Evolutionary conservation across 37 sponge, comb jelly and placozoan genomes (phyloP).

Genomic region (Chondrilla cf. caribensis): DNA sequence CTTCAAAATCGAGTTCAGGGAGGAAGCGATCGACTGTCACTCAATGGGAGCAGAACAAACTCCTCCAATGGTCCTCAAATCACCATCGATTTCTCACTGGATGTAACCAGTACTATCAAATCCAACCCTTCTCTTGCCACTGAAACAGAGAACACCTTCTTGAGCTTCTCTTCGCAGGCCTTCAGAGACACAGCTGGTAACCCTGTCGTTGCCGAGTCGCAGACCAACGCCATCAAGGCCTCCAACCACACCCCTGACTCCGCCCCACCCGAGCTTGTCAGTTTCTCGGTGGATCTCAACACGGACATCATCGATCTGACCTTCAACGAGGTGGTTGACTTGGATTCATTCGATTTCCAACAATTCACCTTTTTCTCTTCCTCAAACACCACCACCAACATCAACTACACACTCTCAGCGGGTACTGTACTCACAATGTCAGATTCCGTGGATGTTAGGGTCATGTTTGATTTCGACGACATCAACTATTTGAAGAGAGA

Average conservation of each 20-base stretch:
- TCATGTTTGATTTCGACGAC: conserved; percentile 67
- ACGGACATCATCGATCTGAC: conserved; percentile 56
- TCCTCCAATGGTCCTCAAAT: conserved; percentile 40
- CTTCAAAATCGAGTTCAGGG: conserved; percentile 44
- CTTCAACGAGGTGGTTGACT: conserved; percentile 76
- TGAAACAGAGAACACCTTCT: conserved; percentile 47
- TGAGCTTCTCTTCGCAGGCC: conserved; percentile 47
- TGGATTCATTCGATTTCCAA: conserved; percentile 34
- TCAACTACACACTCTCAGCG: conserved; percentile 51
- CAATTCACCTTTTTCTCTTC: conserved; percentile 53
- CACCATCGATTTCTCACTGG: conserved; percentile 32
- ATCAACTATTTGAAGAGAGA: conserved; percentile 62
- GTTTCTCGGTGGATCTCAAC: conserved; percentile 63
- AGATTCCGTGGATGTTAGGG: conserved; percentile 34
- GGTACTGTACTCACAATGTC: conserved; percentile 46
- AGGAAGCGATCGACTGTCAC: conserved; percentile 30
- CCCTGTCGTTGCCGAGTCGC: conserved; percentile 36
- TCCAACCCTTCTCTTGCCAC: conserved; percentile 40
- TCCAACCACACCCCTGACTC: conserved; percentile 35
- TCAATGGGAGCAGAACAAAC: conserved; percentile 45
- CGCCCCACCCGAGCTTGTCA: conserved; percentile 45
- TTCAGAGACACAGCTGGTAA: conserved; percentile 70
- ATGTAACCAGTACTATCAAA: conserved; percentile 67
- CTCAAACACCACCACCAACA: background rate
- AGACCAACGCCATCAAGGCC: conserved; percentile 45